These are phyloP conservation scores for Drosophila pachea DNA, from an alignment of 1,140 invertebrate species.

Conservation along the genomic window DNA sequence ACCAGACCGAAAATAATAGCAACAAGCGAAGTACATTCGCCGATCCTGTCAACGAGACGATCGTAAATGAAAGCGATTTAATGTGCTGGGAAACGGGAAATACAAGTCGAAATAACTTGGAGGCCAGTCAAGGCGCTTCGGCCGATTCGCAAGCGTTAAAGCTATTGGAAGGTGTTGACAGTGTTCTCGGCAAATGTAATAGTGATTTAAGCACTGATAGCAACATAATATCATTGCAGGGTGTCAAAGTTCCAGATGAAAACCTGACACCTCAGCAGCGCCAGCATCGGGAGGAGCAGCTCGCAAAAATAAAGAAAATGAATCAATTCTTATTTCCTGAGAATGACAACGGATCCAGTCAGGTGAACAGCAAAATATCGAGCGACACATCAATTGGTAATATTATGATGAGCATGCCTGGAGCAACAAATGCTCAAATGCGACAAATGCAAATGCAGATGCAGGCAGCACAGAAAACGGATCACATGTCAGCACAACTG, in stretches of 20 bases:
- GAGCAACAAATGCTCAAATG: slow-evolving; percentile 31
- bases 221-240: slow-evolving; percentile 83
- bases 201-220: slow-evolving; percentile 43
- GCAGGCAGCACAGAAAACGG: slow-evolving; percentile 35
- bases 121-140: slow-evolving; percentile 1
- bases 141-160: slow-evolving; percentile 55
- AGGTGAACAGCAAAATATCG: slow-evolving; percentile 27
- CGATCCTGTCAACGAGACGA: slow-evolving; percentile 72
- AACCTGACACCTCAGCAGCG: slow-evolving; percentile 97
- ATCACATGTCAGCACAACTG: slow-evolving; percentile 29
- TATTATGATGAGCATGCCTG: slow-evolving; percentile 51
- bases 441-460: slow-evolving; percentile 16
- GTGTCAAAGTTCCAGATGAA: slow-evolving; percentile 96
- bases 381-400: slow-evolving; percentile 32
- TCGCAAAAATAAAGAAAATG: slow-evolving; percentile 95
- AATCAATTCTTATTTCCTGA: slow-evolving; percentile 94
- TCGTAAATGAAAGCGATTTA: slow-evolving; percentile 55
- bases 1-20: slow-evolving; percentile 35
- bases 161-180: slow-evolving; percentile 54
- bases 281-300: slow-evolving; percentile 93
- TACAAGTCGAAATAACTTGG: slow-evolving; percentile 31
- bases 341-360: slow-evolving; percentile 64
- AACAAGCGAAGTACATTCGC: slow-evolving; percentile 77
- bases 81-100: slow-evolving; percentile 71
- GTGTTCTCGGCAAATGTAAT: slow-evolving; percentile 52